These are phyloP conservation scores for Caenorhabditis sp. DNA, from an alignment of 2,888 invertebrate genomes.

Conservation along the genomic window DNA sequence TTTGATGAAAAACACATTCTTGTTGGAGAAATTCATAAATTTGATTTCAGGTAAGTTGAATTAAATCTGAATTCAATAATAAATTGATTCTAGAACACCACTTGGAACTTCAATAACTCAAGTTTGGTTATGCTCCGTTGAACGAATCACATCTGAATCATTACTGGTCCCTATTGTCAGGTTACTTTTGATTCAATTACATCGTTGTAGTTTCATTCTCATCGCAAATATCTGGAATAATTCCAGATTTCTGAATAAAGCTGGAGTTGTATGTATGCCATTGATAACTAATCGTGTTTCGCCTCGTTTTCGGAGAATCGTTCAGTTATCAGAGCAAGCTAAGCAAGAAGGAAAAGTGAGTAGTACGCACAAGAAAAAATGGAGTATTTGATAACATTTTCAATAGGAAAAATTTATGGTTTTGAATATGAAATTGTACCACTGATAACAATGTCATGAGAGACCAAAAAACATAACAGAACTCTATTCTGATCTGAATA, in stretches of 20 bases:
- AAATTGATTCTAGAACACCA: neutral
- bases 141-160: neutral
- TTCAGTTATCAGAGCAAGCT: constrained; percentile 43
- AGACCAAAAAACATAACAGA: no score
- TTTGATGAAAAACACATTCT: constrained; percentile 6
- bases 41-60: constrained; percentile 2
- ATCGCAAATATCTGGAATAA: no score
- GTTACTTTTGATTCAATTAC: no score
- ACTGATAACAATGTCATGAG: no score
- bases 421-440: no score
- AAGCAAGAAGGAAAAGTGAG: constrained; percentile 33
- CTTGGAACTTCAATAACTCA: constrained; percentile 6
- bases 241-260: constrained; percentile 7
- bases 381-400: neutral
- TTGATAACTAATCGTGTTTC: constrained; percentile 28
- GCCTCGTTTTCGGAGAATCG: constrained; percentile 36
- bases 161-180: neutral
- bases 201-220: no score
- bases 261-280: constrained; percentile 1
- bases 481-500: no score
- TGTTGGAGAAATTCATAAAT: neutral
- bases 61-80: neutral
- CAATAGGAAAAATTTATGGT: neutral
- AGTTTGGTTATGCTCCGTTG: constrained; percentile 2
- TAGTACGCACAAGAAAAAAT: neutral